Conservation (phyloP, 2,113 vertebrate species). For the Campylorhamphus procurvoides region DNA sequence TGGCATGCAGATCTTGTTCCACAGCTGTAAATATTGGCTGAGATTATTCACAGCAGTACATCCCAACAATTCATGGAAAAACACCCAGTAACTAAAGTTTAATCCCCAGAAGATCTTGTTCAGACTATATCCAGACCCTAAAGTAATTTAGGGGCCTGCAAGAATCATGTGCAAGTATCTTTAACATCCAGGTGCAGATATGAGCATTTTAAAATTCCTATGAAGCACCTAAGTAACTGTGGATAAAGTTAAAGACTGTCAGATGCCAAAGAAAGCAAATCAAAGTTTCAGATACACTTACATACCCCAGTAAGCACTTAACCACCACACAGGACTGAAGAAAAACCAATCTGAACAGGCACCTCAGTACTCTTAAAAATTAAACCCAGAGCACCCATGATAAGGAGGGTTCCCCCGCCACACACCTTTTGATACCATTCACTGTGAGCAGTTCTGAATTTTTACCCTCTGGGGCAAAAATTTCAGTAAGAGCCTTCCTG, state of each 20-base stretch:
- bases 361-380: neutral
- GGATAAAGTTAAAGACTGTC: neutral
- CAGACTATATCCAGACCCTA: neutral
- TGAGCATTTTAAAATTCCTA: neutral
- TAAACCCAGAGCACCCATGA: neutral
- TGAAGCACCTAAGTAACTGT: neutral
- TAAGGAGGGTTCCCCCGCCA: neutral
- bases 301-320: neutral
- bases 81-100: neutral
- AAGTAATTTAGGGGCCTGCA: neutral
- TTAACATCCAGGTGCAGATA: neutral
- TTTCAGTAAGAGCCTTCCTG: neutral
- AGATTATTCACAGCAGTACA: neutral
- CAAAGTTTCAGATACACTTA: neutral
- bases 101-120: neutral
- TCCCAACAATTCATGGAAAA: neutral
- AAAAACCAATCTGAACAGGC: neutral
- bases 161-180: neutral
- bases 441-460: neutral
- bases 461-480: neutral
- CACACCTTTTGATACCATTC: neutral
- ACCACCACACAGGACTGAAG: neutral
- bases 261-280: neutral
- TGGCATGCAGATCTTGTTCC: neutral
- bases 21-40: conserved; percentile 21